Conservation (phyloP, 2,797 vertebrate genomes). For the Phyllotis vaccarum region DNA sequence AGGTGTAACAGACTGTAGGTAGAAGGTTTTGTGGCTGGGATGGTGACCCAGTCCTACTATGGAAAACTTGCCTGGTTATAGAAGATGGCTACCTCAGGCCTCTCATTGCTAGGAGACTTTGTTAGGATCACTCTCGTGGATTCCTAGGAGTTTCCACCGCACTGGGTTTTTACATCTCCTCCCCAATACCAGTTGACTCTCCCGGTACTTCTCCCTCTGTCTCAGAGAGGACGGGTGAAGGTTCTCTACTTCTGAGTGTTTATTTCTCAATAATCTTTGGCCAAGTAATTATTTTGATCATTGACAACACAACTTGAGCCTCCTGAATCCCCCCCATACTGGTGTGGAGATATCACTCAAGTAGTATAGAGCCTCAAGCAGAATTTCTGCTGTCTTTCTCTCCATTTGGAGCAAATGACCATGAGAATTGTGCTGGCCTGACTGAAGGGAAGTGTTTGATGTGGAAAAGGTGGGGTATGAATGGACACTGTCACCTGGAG, state of each 20-base stretch:
- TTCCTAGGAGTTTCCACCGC: too few relatives aligned
- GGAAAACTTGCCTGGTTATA: too few relatives aligned
- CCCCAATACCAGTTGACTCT: too few relatives aligned
- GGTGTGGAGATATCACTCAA: background rate
- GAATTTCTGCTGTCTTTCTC: background rate
- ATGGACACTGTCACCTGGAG: background rate
- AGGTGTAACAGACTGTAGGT: too few relatives aligned
- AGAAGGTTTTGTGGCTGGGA: too few relatives aligned
- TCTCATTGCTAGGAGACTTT: too few relatives aligned
- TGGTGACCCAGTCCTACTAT: too few relatives aligned
- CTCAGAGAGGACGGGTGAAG: too few relatives aligned
- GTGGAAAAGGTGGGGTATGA: background rate
- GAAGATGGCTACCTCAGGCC: too few relatives aligned
- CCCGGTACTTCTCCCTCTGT: too few relatives aligned
- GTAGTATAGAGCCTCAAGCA: background rate
- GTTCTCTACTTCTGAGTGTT: background rate
- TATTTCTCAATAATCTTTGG: constrained; percentile 44
- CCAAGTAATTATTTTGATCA: constrained; percentile 25
- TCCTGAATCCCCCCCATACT: background rate
- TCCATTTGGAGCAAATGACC: background rate
- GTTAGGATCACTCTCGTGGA: too few relatives aligned
- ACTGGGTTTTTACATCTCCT: too few relatives aligned
- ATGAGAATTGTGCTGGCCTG: background rate
- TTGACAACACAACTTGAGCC: background rate
- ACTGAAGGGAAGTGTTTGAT: background rate